These are phyloP conservation scores for Gallinago stenura DNA, from an alignment of 2,797 vertebrate species.

Conservation along the genomic window DNA sequence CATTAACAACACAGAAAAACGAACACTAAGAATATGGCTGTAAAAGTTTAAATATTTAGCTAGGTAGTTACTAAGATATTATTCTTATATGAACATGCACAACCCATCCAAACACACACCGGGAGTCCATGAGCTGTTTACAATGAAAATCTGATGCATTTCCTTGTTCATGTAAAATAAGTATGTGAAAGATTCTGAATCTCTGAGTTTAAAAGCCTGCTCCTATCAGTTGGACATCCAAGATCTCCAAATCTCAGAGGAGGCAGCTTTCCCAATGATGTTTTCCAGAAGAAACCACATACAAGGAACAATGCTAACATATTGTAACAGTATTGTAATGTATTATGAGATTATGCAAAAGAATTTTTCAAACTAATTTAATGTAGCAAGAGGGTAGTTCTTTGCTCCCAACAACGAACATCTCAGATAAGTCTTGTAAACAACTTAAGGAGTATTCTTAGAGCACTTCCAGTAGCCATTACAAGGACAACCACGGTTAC, in stretches of 20 bases:
- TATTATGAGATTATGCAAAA: not conserved
- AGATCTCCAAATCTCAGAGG: not conserved
- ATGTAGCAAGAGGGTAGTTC: not conserved
- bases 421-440: not conserved
- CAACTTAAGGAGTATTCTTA: not conserved
- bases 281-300: not conserved
- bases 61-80: not conserved
- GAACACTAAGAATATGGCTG: not conserved
- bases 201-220: not conserved
- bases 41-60: not conserved
- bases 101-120: not conserved
- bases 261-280: not conserved
- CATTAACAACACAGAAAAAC: slow-evolving; percentile 3
- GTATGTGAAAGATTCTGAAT: not conserved
- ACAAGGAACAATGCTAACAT: not conserved
- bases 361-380: not conserved
- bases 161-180: not conserved
- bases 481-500: not conserved
- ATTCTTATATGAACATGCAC: not conserved
- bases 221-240: not conserved
- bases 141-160: slow-evolving; percentile 3
- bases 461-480: not conserved
- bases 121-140: not conserved
- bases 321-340: not conserved
- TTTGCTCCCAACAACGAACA: not conserved